phyloP scores from a whole-genome alignment of 2,888 invertebrate species.

The Drosophila greeni region DNA sequence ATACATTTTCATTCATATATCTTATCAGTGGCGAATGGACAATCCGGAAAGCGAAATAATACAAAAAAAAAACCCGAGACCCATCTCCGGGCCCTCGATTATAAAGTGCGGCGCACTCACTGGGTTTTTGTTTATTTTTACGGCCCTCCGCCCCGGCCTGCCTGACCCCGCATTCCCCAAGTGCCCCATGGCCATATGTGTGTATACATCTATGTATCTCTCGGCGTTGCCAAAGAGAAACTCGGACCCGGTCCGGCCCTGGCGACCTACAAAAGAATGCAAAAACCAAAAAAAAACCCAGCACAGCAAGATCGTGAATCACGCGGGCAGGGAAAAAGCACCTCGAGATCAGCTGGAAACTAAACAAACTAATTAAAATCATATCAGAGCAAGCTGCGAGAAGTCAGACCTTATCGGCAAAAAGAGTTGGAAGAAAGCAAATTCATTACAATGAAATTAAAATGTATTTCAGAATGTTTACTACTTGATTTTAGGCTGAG shows the following conservation, averaged over 20 bases:
- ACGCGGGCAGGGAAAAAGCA: conserved; percentile 17
- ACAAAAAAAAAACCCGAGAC: neutral
- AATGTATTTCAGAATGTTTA: neutral
- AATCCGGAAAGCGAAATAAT: conserved; percentile 4
- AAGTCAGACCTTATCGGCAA: neutral
- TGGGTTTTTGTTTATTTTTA: conserved; percentile 18
- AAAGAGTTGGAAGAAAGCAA: neutral
- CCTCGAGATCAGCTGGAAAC: neutral
- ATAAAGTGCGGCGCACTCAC: conserved; percentile 14
- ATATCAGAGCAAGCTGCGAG: neutral
- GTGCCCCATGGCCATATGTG: neutral
- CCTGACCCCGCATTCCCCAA: conserved; percentile 12
- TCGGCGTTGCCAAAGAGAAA: conserved; percentile 26
- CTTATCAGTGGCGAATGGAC: conserved; percentile 19
- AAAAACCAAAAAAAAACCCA: conserved; percentile 23
- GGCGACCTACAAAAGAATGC: conserved; percentile 40
- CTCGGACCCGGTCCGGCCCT: conserved; percentile 32
- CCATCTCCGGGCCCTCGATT: conserved; percentile 9
- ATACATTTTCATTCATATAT: conserved; percentile 2
- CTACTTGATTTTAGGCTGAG: neutral
- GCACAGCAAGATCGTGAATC: conserved; percentile 27
- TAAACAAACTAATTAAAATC: conserved; percentile 2
- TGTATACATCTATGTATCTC: neutral
- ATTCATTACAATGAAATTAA: neutral
- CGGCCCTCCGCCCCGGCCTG: neutral